Evolutionary conservation across 2,888 invertebrate genomes (phyloP), one percentile per base, ranked within the genome.

Genomic region (Trichacis sp.): DNA sequence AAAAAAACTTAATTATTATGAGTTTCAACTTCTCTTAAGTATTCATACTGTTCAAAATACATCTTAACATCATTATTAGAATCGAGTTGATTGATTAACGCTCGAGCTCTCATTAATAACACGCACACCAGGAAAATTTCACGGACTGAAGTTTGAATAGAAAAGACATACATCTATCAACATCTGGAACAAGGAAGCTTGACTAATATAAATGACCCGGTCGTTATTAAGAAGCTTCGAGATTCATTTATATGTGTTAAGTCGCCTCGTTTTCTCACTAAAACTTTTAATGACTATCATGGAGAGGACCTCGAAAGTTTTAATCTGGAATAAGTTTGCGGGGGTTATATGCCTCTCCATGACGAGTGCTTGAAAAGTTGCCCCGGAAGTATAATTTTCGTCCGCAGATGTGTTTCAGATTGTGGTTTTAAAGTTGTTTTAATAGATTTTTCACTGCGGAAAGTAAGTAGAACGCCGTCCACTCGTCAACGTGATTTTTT

Each of bases 231-330:
- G 75, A 76, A 70, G 72, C 71, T 72, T 72, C 68, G 53, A 69
- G 69, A 73, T 76, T 75, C 77, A 77, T 78, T 78, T 78, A 77
- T 78, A 78, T 71, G 75, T 76, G 76, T 78, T 75, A 78, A 75
- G 74, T 74, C 70, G 68, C 66, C 62, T 70, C 67, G 73, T 68
- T 72, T 73, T 75, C 72, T 74, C 68, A 66, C 55, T 54, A 42
- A 70, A 77, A 77, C 73, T 78, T 78, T 77, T 78, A 78, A 78
- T 77, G 78, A 78, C 72, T 67, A 67, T 63, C 72, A 68, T 64
- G 73, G 68, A 74, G 69, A 68, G 69, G 65, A 50, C 58, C 55
- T 48, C 43, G 46, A 3, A 77, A 77, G 75, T 77, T 77, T 77
- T 77, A 77, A 78, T 77, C 77, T 76, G 66, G 58, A 69, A 69